Base-by-base conservation (phyloP, 2,888 invertebrate species). In the Caenorhabditis afra region DNA sequence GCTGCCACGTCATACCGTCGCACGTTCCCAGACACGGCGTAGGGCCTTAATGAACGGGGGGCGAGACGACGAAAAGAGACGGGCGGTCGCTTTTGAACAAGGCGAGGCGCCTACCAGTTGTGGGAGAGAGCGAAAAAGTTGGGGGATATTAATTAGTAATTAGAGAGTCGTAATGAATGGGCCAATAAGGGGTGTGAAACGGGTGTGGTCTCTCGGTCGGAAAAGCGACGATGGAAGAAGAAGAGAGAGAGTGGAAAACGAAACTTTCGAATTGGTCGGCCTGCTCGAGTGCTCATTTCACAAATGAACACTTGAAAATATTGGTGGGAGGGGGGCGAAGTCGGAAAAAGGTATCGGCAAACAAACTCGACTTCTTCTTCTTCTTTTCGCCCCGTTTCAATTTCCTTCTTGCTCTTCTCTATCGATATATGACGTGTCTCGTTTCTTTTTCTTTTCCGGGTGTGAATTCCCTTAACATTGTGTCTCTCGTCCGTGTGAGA, bases 221-320 rank as follows among this genome's bases (percentile, higher is more conserved):
- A 61, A 14, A 47, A 44, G 53, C 59, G 68, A 55, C n/a, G n/a
- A 62, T 62, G 62, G n/a, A 35, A 35, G n/a, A 23, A 11, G 7
- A 29, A 29, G 29, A 50, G 50, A 58, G 45, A 49, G 11, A 20
- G 39, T 8, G 23, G 39, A 18, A 11, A 22, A 49, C 39, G n/a
- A n/a, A n/a, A n/a, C n/a, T n/a, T n/a, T n/a, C n/a, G n/a, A n/a
- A 29, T 23, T 52, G 39, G 18, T 37, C 47, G 35, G 14, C 7
- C 16, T 14, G 3, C 55, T 70, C 62, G 45, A 70, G 70, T 70
- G 70, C 70, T 70, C 70, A 70, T 70, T 70, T 70, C 70, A 70
- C 70, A 61, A 70, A 70, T 70, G 70, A 70, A 70, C 70, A 70
- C 70, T 70, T 62, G 70, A 70, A 62, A 70, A 68, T 5, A n/a